Percentiles rank a stretch among this genome's conserved stretches.
Conservation (phyloP, 2,888 invertebrate genomes). For the Cataglyphis livida region DNA sequence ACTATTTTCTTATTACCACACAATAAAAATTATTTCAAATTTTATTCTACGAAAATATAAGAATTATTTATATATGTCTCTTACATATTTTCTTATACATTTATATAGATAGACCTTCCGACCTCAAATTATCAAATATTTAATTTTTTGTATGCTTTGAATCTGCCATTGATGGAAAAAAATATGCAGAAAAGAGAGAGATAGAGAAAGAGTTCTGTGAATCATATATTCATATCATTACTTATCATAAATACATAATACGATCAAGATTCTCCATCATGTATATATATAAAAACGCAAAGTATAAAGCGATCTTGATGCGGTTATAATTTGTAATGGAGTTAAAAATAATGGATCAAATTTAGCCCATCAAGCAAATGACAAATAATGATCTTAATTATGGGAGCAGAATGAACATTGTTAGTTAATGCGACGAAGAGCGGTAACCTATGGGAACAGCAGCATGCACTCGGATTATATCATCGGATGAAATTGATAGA, state of each 20-base stretch:
- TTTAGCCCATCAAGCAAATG: constrained; percentile 29
- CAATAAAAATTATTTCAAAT: background rate
- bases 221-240: constrained; percentile 6
- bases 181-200: background rate
- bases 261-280: background rate
- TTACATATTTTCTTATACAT: too few relatives aligned
- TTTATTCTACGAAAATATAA: background rate
- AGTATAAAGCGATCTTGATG: background rate
- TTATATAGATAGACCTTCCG: background rate
- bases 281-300: background rate
- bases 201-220: background rate
- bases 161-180: background rate
- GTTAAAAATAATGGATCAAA: constrained; percentile 14
- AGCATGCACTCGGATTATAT: constrained; percentile 34
- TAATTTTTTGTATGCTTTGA: background rate
- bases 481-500: constrained; percentile 68
- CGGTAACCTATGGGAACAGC: constrained; percentile 34
- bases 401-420: constrained; percentile 33
- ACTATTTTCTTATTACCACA: background rate
- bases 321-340: too few relatives aligned
- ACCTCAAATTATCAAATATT: background rate
- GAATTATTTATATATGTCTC: background rate
- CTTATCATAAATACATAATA: background rate
- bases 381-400: constrained; percentile 43
- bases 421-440: constrained; percentile 49